phyloP scores from a whole-genome alignment of 2,797 vertebrate species.

The Huso huso region DNA sequence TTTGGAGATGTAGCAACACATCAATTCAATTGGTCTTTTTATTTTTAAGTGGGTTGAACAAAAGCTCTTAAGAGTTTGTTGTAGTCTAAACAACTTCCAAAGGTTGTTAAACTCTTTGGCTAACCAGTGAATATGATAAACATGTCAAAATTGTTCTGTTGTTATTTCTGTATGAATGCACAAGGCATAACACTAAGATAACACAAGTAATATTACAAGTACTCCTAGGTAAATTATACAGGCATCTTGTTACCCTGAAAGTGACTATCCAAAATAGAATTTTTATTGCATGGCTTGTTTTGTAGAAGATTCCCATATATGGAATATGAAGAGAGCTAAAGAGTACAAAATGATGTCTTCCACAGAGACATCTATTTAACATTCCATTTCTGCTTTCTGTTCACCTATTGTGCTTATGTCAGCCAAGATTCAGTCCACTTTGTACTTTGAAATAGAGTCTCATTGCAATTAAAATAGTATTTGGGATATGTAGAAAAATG shows the following conservation, averaged over 20 bases:
- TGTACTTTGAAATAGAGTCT: too few species aligned
- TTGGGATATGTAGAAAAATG: too few species aligned
- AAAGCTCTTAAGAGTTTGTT: constrained; percentile 13
- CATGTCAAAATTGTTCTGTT: not conserved
- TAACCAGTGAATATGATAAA: constrained; percentile 16
- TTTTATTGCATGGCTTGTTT: constrained; percentile 35
- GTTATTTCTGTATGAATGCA: not conserved
- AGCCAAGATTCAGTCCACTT: constrained; percentile 18
- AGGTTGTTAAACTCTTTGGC: constrained; percentile 11
- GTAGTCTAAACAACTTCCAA: constrained; percentile 12
- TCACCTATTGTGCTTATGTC: constrained; percentile 34
- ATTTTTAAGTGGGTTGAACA: constrained; percentile 12
- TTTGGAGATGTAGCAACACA: not conserved
- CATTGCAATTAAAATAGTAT: too few species aligned
- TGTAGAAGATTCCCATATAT: constrained; percentile 41
- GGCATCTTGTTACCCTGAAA: constrained; percentile 30
- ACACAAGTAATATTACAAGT: constrained; percentile 27
- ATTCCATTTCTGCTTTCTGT: constrained; percentile 45
- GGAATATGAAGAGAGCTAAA: constrained; percentile 31
- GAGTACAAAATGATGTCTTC: constrained; percentile 31
- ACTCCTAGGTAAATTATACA: constrained; percentile 32
- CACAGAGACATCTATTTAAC: constrained; percentile 33
- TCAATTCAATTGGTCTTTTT: not conserved
- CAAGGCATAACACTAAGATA: too few species aligned
- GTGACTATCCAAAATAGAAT: constrained; percentile 17